Evolutionary conservation across 2,888 invertebrate genomes (phyloP).

Genomic region (Myathropa florea): DNA sequence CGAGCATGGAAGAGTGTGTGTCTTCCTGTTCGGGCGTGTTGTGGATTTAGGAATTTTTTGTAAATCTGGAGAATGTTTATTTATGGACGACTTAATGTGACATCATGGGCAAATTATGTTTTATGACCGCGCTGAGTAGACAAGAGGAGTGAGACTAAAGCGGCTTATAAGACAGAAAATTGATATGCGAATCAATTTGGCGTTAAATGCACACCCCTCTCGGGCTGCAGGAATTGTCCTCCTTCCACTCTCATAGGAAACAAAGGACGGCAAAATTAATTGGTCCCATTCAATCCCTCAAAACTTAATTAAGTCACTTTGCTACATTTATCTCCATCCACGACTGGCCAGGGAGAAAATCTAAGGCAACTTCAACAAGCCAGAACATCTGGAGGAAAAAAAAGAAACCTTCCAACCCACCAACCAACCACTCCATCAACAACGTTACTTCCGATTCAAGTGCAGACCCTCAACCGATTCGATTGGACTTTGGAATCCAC

Average conservation of each 20-base stretch:
- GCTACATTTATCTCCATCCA: neutral
- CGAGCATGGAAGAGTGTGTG: neutral
- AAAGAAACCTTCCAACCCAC: neutral
- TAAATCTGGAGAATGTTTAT: neutral
- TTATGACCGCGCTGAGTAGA: neutral
- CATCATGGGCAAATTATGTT: neutral
- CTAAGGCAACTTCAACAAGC: neutral
- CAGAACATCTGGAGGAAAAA: neutral
- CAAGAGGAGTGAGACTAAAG: too few relatives aligned
- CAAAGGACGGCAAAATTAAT: slow-evolving; percentile 11
- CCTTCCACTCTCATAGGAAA: slow-evolving; percentile 15
- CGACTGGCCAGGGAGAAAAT: neutral
- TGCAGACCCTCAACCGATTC: slow-evolving; percentile 37
- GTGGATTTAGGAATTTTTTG: slow-evolving; percentile 9
- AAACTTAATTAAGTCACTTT: slow-evolving; percentile 40
- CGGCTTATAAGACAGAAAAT: too few relatives aligned
- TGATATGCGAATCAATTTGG: slow-evolving; percentile 9
- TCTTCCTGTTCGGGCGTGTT: neutral
- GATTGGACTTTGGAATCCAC: slow-evolving; percentile 38
- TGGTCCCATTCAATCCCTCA: slow-evolving; percentile 14
- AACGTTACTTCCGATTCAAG: slow-evolving; percentile 36
- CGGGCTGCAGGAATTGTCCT: too few relatives aligned
- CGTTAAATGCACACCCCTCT: too few relatives aligned
- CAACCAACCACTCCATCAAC: slow-evolving; percentile 31
- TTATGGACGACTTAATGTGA: slow-evolving; percentile 20